Percentiles rank a stretch among this genome's conserved stretches.
Conservation (phyloP, 2,888 invertebrate species). For the Heliconius ismenius region DNA sequence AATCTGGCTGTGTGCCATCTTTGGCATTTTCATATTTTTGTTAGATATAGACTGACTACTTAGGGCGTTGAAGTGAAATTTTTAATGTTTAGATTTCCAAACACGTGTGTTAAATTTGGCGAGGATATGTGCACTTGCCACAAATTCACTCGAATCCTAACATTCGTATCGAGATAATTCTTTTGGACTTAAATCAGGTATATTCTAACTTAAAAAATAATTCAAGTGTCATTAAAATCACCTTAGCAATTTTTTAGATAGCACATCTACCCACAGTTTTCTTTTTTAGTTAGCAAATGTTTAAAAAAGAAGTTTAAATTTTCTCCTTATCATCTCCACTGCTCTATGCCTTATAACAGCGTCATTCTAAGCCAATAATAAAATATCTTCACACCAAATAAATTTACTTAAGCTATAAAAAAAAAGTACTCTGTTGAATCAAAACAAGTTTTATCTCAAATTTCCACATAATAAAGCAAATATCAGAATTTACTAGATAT, state of each 20-base stretch:
- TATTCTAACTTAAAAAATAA: too few relatives aligned
- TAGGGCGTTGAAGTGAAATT: neutral
- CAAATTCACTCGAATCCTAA: too few relatives aligned
- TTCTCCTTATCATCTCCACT: neutral
- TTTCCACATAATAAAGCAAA: conserved; percentile 23
- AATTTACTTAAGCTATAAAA: neutral
- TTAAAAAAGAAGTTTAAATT: neutral
- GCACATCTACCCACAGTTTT: too few relatives aligned
- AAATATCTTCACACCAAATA: neutral
- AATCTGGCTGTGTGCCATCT: conserved; percentile 15
- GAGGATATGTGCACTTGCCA: neutral
- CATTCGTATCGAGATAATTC: too few relatives aligned
- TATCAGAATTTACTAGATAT: conserved; percentile 4
- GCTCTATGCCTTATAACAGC: neutral
- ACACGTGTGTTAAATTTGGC: neutral
- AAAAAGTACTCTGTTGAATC: neutral
- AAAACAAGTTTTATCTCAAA: conserved; percentile 16
- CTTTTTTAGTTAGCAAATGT: too few relatives aligned
- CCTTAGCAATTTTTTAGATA: too few relatives aligned
- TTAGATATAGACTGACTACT: neutral
- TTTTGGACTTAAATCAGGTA: too few relatives aligned
- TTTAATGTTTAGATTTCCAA: neutral
- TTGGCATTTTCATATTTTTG: conserved; percentile 12
- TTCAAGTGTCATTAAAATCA: too few relatives aligned
- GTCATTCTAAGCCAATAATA: neutral